Percentiles rank a stretch among this genome's conserved stretches.
Evolutionary conservation across 1,140 invertebrate genomes (phyloP).

Genomic region (Thaumetopoea pityocampa): DNA sequence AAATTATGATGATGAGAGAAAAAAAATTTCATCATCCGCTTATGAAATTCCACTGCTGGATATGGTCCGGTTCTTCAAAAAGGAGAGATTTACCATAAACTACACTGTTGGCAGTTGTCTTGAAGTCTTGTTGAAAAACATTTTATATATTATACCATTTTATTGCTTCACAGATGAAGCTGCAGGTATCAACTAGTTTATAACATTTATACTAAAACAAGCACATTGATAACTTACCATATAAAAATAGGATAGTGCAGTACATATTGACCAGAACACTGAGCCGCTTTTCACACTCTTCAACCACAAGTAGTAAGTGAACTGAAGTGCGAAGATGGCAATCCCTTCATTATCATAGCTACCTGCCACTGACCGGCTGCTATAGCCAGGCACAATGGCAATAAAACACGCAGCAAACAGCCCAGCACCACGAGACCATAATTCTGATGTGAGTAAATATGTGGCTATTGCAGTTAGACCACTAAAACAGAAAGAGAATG

Average conservation of each 20-base stretch:
- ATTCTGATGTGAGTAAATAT: constrained; percentile 97
- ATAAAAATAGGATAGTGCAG: constrained; percentile 98
- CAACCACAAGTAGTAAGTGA: constrained; percentile 98
- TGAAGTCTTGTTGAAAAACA: too few species aligned
- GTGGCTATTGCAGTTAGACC: constrained; percentile 98
- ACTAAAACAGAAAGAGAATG: too few species aligned
- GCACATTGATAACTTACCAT: constrained; percentile 84
- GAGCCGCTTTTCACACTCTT: constrained; percentile 98
- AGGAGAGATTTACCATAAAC: too few species aligned
- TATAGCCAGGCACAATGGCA: constrained; percentile 99
- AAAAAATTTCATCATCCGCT: too few species aligned
- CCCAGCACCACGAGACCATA: constrained; percentile 97
- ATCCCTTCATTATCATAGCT: constrained; percentile 99
- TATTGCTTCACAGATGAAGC: too few species aligned
- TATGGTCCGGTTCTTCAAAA: too few species aligned
- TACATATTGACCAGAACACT: constrained; percentile 95
- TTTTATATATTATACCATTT: too few species aligned
- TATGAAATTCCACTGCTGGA: too few species aligned
- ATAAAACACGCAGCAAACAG: constrained; percentile 99
- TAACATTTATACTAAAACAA: too few species aligned
- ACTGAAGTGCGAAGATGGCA: constrained; percentile 99
- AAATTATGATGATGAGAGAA: too few species aligned
- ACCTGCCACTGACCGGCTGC: constrained; percentile 98
- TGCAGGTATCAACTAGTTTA: too few species aligned
- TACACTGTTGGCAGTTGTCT: too few species aligned